phyloP scores from a whole-genome alignment of 64 coral and sea anemone species.

The Orbicella faveolata region DNA sequence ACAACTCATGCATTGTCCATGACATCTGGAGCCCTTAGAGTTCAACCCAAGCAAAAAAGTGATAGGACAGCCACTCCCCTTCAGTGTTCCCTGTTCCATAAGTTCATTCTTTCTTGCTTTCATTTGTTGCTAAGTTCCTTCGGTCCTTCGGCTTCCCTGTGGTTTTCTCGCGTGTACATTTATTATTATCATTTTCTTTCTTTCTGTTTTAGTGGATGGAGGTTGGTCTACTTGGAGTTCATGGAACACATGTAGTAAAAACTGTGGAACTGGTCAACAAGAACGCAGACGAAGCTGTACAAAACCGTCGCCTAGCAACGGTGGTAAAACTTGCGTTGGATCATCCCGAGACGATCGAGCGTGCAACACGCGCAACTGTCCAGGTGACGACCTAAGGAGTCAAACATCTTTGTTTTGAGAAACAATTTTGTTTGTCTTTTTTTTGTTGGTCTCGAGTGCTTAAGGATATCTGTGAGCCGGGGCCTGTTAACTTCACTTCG shows the following conservation, averaged over 20 bases:
- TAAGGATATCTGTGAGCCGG: not conserved
- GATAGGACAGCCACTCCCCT: too few species aligned
- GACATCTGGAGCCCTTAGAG: too few species aligned
- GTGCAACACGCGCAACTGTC: slow-evolving; percentile 18
- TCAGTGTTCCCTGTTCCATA: too few species aligned
- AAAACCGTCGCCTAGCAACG: slow-evolving; percentile 24
- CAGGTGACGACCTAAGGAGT: slow-evolving; percentile 12
- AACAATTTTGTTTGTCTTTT: not conserved
- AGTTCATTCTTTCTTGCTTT: too few species aligned
- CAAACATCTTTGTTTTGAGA: too few species aligned
- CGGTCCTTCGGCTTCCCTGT: not conserved
- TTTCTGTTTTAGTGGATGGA: not conserved
- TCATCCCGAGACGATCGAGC: not conserved
- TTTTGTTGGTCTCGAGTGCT: not conserved
- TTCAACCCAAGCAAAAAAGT: too few species aligned
- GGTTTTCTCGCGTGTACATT: not conserved
- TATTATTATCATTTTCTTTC: not conserved
- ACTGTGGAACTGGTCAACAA: slow-evolving; percentile 3
- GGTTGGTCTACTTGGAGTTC: slow-evolving; percentile 39
- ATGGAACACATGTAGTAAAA: slow-evolving; percentile 18
- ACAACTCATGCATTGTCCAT: too few species aligned
- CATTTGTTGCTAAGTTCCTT: not conserved
- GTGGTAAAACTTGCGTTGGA: slow-evolving; percentile 16
- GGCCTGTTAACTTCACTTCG: not conserved
- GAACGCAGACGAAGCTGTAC: slow-evolving; percentile 15